A percentile compares a stretch with the other conserved stretches of the same genome.
Conservation (phyloP, 1,140 invertebrate species). For the Ridgeia piscesae region DNA sequence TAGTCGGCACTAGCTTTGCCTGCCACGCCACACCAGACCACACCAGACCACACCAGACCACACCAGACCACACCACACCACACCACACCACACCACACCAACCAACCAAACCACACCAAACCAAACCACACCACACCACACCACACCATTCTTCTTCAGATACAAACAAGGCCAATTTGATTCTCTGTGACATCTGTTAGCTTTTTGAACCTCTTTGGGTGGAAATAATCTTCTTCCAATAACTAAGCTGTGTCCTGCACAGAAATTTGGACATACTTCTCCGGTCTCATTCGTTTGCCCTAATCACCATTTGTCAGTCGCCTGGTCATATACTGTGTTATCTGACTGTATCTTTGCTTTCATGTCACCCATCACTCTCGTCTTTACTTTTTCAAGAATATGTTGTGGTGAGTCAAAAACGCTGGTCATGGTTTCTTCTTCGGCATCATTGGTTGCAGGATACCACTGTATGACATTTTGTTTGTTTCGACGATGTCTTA, state of each 20-base stretch:
- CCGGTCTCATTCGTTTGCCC: not conserved
- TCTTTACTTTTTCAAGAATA: not conserved
- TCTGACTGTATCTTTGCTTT: not conserved
- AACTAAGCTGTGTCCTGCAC: not conserved
- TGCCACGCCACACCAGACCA: no score
- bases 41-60: no score
- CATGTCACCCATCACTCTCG: not conserved
- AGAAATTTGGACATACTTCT: not conserved
- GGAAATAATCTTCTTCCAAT: not conserved
- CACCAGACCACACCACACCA: no score
- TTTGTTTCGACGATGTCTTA: not conserved
- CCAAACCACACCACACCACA: no score
- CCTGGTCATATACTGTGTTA: not conserved
- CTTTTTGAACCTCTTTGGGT: not conserved
- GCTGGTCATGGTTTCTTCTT: not conserved
- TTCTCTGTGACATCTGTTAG: not conserved
- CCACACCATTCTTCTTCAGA: not conserved
- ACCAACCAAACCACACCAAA: no score
- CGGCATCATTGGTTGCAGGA: conserved; percentile 6
- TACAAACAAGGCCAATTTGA: not conserved
- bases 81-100: no score
- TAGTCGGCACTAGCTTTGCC: no score
- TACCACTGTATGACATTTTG: not conserved
- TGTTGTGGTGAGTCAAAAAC: not conserved
- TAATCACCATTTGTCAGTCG: not conserved